phyloP scores from a whole-genome alignment of 2,113 vertebrate genomes.

The Solea senegalensis region DNA sequence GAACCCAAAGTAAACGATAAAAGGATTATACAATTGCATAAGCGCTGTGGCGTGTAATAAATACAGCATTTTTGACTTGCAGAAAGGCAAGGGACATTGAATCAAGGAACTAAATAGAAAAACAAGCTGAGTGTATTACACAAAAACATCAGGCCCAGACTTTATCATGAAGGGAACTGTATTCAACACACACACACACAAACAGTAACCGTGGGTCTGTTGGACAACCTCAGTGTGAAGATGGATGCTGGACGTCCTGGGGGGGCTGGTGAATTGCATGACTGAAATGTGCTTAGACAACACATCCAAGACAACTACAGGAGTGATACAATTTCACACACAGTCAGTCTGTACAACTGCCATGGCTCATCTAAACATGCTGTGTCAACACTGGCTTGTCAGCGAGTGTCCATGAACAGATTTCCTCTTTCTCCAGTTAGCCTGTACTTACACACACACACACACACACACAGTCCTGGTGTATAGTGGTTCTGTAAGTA shows the following conservation, averaged over 20 bases:
- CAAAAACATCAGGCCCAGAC: constrained; percentile 36
- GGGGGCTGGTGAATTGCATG: constrained; percentile 71
- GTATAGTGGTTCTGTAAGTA: constrained; percentile 32
- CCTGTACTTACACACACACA: background rate
- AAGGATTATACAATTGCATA: constrained; percentile 87
- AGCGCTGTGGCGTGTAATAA: constrained; percentile 86
- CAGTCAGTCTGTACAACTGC: constrained; percentile 70
- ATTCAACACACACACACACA: constrained; percentile 30
- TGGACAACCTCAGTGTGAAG: constrained; percentile 48
- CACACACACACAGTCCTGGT: constrained; percentile 20
- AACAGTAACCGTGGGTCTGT: constrained; percentile 38
- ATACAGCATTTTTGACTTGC: constrained; percentile 89
- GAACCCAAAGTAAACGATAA: constrained; percentile 58
- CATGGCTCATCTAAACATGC: constrained; percentile 58
- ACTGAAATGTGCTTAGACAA: constrained; percentile 69
- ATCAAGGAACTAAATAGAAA: constrained; percentile 78
- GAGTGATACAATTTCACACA: constrained; percentile 48
- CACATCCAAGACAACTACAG: constrained; percentile 63
- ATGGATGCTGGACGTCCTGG: constrained; percentile 59
- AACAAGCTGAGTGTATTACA: constrained; percentile 57
- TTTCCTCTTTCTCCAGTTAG: constrained; percentile 29
- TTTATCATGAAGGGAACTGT: constrained; percentile 31
- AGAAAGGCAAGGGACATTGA: constrained; percentile 86
- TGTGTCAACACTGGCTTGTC: constrained; percentile 49
- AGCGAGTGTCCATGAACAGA: constrained; percentile 20